Conservation (phyloP, 2,797 vertebrate species). For the Lindbergichthys nudifrons region DNA sequence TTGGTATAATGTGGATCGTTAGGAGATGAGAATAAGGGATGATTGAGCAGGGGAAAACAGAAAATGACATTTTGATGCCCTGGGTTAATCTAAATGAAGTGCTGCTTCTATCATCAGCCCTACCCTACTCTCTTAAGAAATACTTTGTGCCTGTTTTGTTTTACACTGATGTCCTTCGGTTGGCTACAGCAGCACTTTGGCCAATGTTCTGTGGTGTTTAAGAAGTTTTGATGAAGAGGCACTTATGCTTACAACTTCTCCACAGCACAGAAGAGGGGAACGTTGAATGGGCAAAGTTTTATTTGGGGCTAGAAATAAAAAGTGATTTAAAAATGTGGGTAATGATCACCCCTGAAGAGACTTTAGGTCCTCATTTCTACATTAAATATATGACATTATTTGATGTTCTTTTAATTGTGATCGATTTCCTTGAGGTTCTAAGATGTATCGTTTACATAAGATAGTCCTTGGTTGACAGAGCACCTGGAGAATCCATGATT, state of each 20-base stretch:
- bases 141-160: slow-evolving; percentile 2
- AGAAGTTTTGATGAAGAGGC: slow-evolving; percentile 57
- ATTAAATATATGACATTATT: background rate
- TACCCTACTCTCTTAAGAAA: background rate
- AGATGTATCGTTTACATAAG: background rate
- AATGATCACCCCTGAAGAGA: slow-evolving; percentile 18
- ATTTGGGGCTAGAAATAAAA: background rate
- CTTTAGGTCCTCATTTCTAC: background rate
- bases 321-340: background rate
- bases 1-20: slow-evolving; percentile 1
- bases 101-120: background rate
- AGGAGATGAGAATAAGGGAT: slow-evolving; percentile 5
- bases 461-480: slow-evolving; percentile 8
- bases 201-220: slow-evolving; percentile 24
- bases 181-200: slow-evolving; percentile 26
- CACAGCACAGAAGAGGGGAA: slow-evolving; percentile 13
- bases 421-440: background rate
- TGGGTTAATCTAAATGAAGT: slow-evolving; percentile 7
- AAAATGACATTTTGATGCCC: background rate
- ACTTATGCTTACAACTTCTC: slow-evolving; percentile 30
- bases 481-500: slow-evolving; percentile 10
- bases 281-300: slow-evolving; percentile 49
- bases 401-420: background rate
- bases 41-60: background rate
- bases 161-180: background rate